Percentiles rank a stretch among this genome's conserved stretches.
Conservation (phyloP, 2,888 invertebrate species). For the Diarsia rubi region DNA sequence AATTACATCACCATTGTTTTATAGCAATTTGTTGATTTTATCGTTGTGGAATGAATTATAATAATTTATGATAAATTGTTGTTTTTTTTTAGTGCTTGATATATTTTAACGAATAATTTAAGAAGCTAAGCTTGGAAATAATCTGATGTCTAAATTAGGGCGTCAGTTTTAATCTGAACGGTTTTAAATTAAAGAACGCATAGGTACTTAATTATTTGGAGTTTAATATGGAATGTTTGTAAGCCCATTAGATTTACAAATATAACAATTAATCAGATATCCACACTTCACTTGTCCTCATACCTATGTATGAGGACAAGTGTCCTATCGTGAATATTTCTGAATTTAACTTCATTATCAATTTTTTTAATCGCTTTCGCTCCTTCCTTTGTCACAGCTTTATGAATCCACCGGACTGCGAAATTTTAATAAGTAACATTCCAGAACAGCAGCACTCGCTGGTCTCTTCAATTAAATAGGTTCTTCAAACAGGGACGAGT, state of each 20-base stretch:
- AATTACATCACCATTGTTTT: conserved; percentile 59
- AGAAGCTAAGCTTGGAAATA: background rate
- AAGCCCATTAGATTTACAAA: background rate
- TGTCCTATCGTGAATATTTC: background rate
- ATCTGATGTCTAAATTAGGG: background rate
- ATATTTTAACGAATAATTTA: background rate
- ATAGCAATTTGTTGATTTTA: conserved; percentile 32
- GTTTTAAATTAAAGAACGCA: background rate
- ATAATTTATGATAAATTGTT: conserved; percentile 9
- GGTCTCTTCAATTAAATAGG: conserved; percentile 28
- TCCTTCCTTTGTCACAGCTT: background rate
- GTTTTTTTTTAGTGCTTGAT: background rate
- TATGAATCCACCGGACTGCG: conserved; percentile 21
- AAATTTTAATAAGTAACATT: conserved; percentile 54
- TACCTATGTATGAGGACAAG: too few relatives aligned
- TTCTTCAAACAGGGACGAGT: conserved; percentile 41
- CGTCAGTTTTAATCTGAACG: background rate
- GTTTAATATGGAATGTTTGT: background rate
- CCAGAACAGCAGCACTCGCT: background rate
- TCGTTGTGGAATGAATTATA: conserved; percentile 11
- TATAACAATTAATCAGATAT: background rate
- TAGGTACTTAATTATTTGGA: background rate
- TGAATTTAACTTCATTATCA: background rate
- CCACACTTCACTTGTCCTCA: too few relatives aligned
- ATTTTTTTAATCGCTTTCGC: conserved; percentile 3